A percentile compares a stretch with the other conserved stretches of the same genome.
Evolutionary conservation across 2,888 invertebrate species (phyloP).

Genomic region (Leucozona laternaria): DNA sequence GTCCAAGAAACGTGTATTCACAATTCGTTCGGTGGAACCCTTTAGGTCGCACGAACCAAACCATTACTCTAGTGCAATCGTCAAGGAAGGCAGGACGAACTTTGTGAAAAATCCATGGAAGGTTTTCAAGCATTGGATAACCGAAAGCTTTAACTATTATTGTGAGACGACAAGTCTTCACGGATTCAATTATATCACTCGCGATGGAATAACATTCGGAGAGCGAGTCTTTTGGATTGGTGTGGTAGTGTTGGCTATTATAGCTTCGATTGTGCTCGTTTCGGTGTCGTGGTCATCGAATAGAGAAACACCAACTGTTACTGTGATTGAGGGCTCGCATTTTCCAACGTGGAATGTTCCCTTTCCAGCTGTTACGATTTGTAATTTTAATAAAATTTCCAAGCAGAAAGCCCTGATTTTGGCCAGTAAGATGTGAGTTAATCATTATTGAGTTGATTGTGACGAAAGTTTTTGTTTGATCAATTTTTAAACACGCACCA

Average conservation of each 20-base stretch:
- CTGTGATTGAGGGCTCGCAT: conserved; percentile 85
- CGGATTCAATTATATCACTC: conserved; percentile 88
- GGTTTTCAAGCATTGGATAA: conserved; percentile 79
- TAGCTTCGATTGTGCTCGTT: conserved; percentile 85
- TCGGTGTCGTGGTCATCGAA: conserved; percentile 86
- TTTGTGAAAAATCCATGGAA: conserved; percentile 45
- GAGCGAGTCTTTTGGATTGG: conserved; percentile 86
- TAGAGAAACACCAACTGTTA: conserved; percentile 86
- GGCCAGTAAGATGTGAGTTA: conserved; percentile 83
- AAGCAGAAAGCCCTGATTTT: conserved; percentile 81
- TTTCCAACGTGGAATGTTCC: conserved; percentile 86
- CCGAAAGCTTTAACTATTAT: conserved; percentile 84
- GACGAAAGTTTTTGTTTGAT: no score
- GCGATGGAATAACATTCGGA: conserved; percentile 84
- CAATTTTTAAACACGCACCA: no score
- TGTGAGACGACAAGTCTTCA: conserved; percentile 88
- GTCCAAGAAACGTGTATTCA: conserved; percentile 57
- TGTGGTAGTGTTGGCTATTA: conserved; percentile 85
- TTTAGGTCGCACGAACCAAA: conserved; percentile 28
- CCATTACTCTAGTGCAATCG: not conserved
- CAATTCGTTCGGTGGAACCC: conserved; percentile 62
- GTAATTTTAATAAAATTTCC: conserved; percentile 86
- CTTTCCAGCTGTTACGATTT: conserved; percentile 86
- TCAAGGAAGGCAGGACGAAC: not conserved
- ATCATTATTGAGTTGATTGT: not conserved